Percentiles rank a stretch among this genome's conserved stretches.
These are phyloP conservation scores for Chelonus insularis DNA, from an alignment of 1,140 invertebrate species.

Conservation along the genomic window DNA sequence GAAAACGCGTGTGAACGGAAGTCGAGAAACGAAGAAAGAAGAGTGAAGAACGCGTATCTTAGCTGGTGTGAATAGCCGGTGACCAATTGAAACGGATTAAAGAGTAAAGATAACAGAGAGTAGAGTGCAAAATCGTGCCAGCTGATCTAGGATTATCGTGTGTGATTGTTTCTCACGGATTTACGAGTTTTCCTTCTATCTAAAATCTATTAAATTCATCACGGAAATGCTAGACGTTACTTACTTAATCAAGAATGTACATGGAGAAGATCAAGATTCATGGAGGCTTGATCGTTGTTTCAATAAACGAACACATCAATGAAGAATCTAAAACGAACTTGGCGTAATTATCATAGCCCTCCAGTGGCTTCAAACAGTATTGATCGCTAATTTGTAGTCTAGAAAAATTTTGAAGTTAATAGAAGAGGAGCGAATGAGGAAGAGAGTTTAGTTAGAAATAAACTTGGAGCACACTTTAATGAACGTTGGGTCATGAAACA, in stretches of 20 bases:
- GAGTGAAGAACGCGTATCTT: background rate
- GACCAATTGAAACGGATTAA: conserved; percentile 8
- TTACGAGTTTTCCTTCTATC: background rate
- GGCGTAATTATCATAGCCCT: background rate
- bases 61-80: conserved; percentile 10
- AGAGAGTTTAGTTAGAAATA: too few species aligned
- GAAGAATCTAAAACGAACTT: background rate
- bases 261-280: background rate
- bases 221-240: conserved; percentile 4
- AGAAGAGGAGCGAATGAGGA: too few species aligned
- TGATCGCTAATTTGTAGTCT: background rate
- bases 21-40: background rate
- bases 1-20: conserved; percentile 24
- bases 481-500: too few species aligned
- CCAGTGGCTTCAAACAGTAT: background rate
- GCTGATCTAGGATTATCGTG: conserved; percentile 14
- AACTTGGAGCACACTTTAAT: too few species aligned
- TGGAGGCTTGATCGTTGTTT: background rate
- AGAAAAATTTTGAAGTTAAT: too few species aligned
- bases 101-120: conserved; percentile 2
- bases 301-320: background rate
- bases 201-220: background rate
- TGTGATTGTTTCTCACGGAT: conserved; percentile 25
- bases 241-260: background rate
- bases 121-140: conserved; percentile 18